phyloP scores from a whole-genome alignment of 2,888 invertebrate genomes.

The Pogonocherus hispidulus region DNA sequence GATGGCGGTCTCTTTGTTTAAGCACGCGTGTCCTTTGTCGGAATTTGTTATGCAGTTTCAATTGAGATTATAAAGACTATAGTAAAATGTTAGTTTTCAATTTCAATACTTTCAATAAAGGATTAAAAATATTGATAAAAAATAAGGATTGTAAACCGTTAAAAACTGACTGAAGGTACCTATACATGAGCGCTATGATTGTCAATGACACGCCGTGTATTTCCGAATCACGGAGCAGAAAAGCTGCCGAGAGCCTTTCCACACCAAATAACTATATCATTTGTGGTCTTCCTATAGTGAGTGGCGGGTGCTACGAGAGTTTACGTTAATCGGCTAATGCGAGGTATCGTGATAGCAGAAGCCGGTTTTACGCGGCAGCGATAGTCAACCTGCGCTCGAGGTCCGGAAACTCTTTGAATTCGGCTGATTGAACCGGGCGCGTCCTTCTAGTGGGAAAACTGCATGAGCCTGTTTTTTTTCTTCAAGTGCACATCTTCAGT shows the following conservation, averaged over 20 bases:
- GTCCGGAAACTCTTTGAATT: background rate
- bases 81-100: too few species aligned
- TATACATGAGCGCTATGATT: too few species aligned
- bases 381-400: background rate
- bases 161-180: too few species aligned
- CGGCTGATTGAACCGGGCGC: slow-evolving; percentile 22
- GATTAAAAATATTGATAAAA: too few species aligned
- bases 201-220: slow-evolving; percentile 11
- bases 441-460: slow-evolving; percentile 16
- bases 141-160: too few species aligned
- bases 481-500: slow-evolving; percentile 33
- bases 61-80: too few species aligned
- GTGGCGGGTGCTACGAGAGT: slow-evolving; percentile 6
- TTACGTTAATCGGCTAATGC: slow-evolving; percentile 20
- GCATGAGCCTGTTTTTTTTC: slow-evolving; percentile 33
- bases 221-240: too few species aligned
- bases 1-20: too few species aligned
- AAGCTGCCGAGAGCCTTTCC: slow-evolving; percentile 19
- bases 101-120: too few species aligned
- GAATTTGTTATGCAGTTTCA: too few species aligned
- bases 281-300: slow-evolving; percentile 20
- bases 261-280: slow-evolving; percentile 25
- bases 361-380: slow-evolving; percentile 21
- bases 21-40: too few species aligned
- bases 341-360: slow-evolving; percentile 15